Conservation (phyloP, 1,140 invertebrate genomes). For the Temnothorax curvispinosus region DNA sequence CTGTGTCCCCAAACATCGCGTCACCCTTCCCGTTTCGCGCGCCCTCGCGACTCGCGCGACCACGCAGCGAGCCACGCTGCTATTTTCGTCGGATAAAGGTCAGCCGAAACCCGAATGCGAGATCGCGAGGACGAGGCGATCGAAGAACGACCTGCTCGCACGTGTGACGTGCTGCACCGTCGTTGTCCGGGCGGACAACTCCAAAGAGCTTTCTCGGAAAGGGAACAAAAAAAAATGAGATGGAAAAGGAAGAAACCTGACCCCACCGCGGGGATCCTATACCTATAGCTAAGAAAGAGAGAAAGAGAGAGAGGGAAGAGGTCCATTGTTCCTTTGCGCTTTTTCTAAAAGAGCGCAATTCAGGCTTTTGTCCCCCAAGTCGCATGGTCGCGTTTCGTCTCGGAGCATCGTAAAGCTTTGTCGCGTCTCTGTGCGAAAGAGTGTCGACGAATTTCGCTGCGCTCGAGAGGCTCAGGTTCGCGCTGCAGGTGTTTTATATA, state of each 20-base stretch:
- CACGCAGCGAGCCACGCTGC: conserved; percentile 43
- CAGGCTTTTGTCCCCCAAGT: not conserved
- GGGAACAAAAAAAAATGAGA: not conserved
- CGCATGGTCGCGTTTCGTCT: not conserved
- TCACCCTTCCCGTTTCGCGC: conserved; percentile 74
- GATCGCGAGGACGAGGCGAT: conserved; percentile 29
- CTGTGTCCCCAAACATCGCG: conserved; percentile 80
- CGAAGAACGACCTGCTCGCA: not conserved
- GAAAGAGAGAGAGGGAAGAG: not conserved
- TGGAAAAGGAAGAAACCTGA: not conserved
- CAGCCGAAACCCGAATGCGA: conserved; percentile 33
- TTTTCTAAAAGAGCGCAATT: not conserved
- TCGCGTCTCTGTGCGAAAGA: no score
- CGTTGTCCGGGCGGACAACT: not conserved
- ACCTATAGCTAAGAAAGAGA: not conserved
- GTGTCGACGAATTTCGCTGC: not conserved
- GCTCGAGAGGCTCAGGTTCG: not conserved
- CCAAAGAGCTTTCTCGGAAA: no score
- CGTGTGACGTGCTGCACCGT: not conserved
- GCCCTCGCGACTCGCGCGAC: not conserved
- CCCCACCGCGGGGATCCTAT: not conserved
- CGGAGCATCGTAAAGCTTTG: not conserved
- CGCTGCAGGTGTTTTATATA: no score
- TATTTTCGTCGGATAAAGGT: conserved; percentile 76
- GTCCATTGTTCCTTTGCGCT: not conserved